Conservation (phyloP, 2,797 vertebrate genomes). For the Clarias laeviceps region DNA sequence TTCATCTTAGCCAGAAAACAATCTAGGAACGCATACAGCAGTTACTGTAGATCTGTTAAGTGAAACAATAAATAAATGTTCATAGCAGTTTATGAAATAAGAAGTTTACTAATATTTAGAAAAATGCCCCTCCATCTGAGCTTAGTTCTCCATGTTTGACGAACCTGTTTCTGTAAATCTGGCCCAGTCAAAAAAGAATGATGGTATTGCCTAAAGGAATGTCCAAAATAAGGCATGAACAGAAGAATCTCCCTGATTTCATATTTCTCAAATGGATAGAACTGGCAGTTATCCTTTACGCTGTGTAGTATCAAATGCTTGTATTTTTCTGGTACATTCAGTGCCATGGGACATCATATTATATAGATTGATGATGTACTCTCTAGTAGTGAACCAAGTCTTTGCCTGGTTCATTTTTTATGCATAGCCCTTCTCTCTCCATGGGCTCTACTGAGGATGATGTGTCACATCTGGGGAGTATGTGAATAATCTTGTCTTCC, state of each 20-base stretch:
- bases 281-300: not conserved
- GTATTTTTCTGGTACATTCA: not conserved
- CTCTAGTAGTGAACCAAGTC: not conserved
- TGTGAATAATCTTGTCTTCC: slow-evolving; percentile 42
- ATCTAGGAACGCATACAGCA: not conserved
- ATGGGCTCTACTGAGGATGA: slow-evolving; percentile 17
- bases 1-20: not conserved
- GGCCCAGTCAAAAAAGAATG: not conserved
- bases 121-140: not conserved
- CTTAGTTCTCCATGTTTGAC: not conserved
- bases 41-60: not conserved
- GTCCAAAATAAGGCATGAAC: not conserved
- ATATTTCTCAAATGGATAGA: not conserved
- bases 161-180: not conserved
- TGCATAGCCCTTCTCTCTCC: slow-evolving; percentile 24
- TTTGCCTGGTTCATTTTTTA: slow-evolving; percentile 20
- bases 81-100: not conserved
- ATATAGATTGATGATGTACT: not conserved
- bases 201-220: not conserved
- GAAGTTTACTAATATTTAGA: not conserved
- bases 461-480: slow-evolving; percentile 25
- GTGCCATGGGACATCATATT: not conserved
- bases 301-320: not conserved
- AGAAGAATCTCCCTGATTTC: not conserved
- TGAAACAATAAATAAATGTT: not conserved